Evolutionary conservation across 2,797 vertebrate genomes (phyloP), one percentile per base, ranked within the genome.

Genomic region (Anomalospiza imberbis): DNA sequence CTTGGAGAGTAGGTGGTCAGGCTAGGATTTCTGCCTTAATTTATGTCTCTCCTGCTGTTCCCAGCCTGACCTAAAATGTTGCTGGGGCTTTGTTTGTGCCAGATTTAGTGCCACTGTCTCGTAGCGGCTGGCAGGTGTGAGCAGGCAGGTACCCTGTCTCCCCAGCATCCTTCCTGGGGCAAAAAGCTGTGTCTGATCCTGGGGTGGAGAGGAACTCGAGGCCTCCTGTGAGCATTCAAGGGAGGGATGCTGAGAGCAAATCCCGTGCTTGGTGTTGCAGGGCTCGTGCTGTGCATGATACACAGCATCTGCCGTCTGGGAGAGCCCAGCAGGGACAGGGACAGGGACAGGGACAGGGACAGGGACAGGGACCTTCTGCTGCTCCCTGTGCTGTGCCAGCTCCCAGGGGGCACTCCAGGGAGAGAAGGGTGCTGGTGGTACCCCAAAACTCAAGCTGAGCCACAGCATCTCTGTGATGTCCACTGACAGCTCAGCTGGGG

Each of bases 1-100:
- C 68, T 97, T 73, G 78, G 54, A 10, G 76, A 13, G 55, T 89
- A 95, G 94, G 94, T 94, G 95, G 88, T 74, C 92, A 85, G 84
- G 57, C 24, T n/a, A 17, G 0, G 5, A 29, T 47, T 65, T 38
- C 75, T 71, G 34, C 11, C 32, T 53, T 44, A 26, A 76, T 94
- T 94, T 72, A 31, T 68, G 53, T 21, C 1, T 0, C 58, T 94
- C 42, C 70, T 61, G 19, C 44, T 36, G 31, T 6, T 92, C 72
- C 57, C 62, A 78, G 47, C 47, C 65, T 0, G 0, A 24, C 3
- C 42, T 50, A 0, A 87, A 16, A 36, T 3, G 29, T 45, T 63
- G 40, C 65, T 26, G 73, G 79, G 45, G 48, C 17, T 70, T 79
- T 53, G 10, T 42, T 62, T 34, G 50, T 8, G 51, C 77, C 61